Evolutionary conservation across 1,140 invertebrate genomes (phyloP).

Genomic region (Hylaeus anthracinus): DNA sequence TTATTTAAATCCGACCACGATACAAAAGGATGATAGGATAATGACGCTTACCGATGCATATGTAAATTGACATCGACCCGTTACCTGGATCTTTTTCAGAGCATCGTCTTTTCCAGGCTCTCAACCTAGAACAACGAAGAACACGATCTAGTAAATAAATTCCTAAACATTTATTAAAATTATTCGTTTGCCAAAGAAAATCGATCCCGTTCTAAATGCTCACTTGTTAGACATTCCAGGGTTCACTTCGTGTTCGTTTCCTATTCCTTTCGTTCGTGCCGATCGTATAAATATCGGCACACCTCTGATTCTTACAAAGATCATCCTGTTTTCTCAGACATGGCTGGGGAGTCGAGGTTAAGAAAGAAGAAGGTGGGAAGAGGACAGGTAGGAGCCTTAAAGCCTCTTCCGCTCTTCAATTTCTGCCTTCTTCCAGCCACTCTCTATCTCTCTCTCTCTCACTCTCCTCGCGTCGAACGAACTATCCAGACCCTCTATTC

Average conservation of each 20-base stretch:
- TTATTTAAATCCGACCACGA: conserved; percentile 52
- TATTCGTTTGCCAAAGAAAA: too few species aligned
- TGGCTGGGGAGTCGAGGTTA: background rate
- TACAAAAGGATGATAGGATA: conserved; percentile 61
- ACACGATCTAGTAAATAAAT: too few species aligned
- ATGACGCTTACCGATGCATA: conserved; percentile 58
- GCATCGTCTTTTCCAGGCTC: background rate
- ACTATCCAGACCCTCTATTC: conserved; percentile 54
- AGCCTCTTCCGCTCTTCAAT: conserved; percentile 26
- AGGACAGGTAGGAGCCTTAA: conserved; percentile 30
- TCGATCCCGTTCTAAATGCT: too few species aligned
- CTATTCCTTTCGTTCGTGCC: conserved; percentile 11
- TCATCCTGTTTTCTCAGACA: background rate
- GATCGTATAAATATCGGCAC: conserved; percentile 39
- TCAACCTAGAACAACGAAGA: too few species aligned
- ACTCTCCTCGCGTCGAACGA: conserved; percentile 15
- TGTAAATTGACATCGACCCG: conserved; percentile 60
- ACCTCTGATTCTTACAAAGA: conserved; percentile 11
- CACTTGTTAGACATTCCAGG: background rate
- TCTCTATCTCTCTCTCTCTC: background rate
- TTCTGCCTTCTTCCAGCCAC: background rate
- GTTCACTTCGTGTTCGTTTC: background rate
- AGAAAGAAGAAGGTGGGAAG: background rate
- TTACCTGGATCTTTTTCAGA: conserved; percentile 14
- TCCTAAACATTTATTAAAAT: too few species aligned